Evolutionary conservation across 2,113 vertebrate species (phyloP).

Genomic region (Saccopteryx leptura): DNA sequence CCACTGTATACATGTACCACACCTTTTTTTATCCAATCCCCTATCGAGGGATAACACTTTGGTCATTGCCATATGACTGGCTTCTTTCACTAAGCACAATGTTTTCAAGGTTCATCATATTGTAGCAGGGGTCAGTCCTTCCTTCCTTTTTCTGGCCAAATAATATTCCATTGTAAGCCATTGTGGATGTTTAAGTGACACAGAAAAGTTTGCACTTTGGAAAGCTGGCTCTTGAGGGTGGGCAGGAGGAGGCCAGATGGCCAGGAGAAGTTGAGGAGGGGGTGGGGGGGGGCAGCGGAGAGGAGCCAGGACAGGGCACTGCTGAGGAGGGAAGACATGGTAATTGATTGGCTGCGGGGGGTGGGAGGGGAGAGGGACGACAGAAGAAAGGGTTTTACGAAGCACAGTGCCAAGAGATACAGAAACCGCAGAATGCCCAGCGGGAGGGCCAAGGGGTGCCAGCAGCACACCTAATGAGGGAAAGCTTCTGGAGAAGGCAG

Average conservation of each 20-base stretch:
- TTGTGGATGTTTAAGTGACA: not conserved
- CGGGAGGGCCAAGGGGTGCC: not conserved
- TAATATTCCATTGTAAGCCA: constrained; percentile 61
- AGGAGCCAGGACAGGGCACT: not conserved
- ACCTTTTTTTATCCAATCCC: no score
- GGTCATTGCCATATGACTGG: not conserved
- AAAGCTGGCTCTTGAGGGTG: not conserved
- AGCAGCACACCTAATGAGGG: not conserved
- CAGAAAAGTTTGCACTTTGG: not conserved
- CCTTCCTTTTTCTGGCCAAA: constrained; percentile 51
- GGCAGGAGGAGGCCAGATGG: constrained; percentile 35
- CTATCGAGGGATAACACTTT: no score
- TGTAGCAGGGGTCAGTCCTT: not conserved
- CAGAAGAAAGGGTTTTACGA: not conserved
- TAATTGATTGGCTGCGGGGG: constrained; percentile 1
- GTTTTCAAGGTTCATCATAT: not conserved
- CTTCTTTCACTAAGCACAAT: not conserved
- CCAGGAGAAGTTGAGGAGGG: not conserved
- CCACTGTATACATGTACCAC: no score
- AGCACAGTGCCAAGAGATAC: not conserved
- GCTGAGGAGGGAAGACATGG: constrained; percentile 34
- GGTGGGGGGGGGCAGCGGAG: not conserved
- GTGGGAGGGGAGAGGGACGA: not conserved
- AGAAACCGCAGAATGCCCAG: not conserved
- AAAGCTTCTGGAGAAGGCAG: not conserved